phyloP scores from a whole-genome alignment of 2,888 invertebrate species.

The Nemotelus nigrinus region DNA sequence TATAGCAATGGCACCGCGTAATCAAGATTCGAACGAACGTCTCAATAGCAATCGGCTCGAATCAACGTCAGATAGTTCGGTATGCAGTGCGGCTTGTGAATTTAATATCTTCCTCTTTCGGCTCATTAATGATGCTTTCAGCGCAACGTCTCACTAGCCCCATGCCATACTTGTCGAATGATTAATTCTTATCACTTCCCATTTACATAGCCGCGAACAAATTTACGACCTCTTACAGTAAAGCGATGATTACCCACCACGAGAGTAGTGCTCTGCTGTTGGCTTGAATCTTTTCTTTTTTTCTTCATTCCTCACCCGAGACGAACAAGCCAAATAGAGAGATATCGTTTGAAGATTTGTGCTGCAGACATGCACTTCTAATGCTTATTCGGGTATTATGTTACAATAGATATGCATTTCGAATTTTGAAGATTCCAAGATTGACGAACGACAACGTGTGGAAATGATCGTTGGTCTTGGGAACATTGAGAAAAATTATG shows the following conservation, averaged over 20 bases:
- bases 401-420: conserved; percentile 15
- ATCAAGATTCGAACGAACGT: too few relatives aligned
- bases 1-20: too few relatives aligned
- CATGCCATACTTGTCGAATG: conserved; percentile 38
- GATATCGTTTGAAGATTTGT: not conserved
- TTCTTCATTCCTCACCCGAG: not conserved
- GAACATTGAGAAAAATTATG: too few relatives aligned
- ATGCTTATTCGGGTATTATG: conserved; percentile 24
- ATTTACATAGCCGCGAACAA: conserved; percentile 41
- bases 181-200: conserved; percentile 44
- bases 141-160: conserved; percentile 23
- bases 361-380: conserved; percentile 8
- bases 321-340: too few relatives aligned
- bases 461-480: not conserved
- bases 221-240: conserved; percentile 39
- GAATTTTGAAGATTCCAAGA: conserved; percentile 19
- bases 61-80: conserved; percentile 7
- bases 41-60: not conserved
- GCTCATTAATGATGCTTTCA: conserved; percentile 38
- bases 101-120: conserved; percentile 29
- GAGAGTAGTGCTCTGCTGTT: not conserved
- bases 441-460: conserved; percentile 14
- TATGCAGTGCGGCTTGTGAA: conserved; percentile 13
- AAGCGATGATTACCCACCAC: conserved; percentile 14
- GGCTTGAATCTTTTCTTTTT: not conserved